Conservation (phyloP, 2,888 invertebrate genomes). For the Andrena camellia region DNA sequence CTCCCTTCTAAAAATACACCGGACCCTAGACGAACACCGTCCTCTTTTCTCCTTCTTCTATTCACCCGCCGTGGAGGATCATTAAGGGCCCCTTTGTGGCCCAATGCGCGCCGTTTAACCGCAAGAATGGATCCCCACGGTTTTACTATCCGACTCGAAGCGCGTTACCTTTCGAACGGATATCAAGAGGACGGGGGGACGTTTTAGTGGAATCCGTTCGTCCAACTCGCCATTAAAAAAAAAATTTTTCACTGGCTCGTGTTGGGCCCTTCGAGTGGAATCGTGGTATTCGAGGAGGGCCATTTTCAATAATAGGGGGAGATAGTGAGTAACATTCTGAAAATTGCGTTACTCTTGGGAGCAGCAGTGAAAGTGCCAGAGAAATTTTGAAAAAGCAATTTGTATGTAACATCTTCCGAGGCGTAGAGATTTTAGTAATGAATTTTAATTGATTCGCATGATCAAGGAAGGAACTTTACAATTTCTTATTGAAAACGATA, state of each 20-base stretch:
- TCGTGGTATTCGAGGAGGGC: neutral
- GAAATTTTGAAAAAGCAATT: neutral
- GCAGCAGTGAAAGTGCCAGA: neutral
- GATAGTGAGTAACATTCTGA: neutral
- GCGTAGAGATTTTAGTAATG: neutral
- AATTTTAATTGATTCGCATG: neutral
- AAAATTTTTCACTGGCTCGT: neutral
- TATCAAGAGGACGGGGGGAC: conserved; percentile 12
- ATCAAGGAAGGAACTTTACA: neutral
- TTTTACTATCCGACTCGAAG: conserved; percentile 45
- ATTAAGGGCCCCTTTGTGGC: conserved; percentile 76
- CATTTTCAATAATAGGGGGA: neutral
- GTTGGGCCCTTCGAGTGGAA: neutral
- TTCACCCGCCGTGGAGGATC: conserved; percentile 59
- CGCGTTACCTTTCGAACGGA: conserved; percentile 45
- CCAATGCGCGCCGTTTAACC: conserved; percentile 59
- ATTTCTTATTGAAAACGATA: neutral
- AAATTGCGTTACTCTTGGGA: neutral
- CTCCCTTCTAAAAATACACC: conserved; percentile 75
- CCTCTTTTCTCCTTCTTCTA: conserved; percentile 32
- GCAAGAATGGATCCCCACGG: conserved; percentile 49
- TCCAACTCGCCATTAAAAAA: too few species aligned
- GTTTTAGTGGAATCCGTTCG: conserved; percentile 34
- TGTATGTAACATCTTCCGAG: neutral
- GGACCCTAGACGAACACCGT: conserved; percentile 72